phyloP scores from a whole-genome alignment of 2,888 invertebrate genomes.

The Ophraella communa region DNA sequence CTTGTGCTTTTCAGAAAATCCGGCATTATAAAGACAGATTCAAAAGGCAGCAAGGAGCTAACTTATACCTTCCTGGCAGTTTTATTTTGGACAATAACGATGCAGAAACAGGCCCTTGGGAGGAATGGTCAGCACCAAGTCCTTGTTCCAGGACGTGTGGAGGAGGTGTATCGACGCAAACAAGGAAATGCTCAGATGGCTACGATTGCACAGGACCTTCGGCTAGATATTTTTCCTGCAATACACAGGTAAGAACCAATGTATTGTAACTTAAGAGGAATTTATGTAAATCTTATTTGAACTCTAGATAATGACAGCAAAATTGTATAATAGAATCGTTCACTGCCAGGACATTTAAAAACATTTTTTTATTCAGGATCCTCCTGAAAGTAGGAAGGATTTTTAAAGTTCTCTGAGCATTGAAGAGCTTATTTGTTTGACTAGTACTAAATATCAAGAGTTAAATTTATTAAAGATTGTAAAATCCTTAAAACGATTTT shows the following conservation, averaged over 20 bases:
- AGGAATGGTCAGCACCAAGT: slow-evolving; percentile 82
- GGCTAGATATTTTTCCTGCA: slow-evolving; percentile 88
- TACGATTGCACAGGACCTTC: slow-evolving; percentile 76
- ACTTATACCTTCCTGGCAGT: slow-evolving; percentile 74
- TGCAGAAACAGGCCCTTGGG: slow-evolving; percentile 74
- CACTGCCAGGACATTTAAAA: too few species aligned
- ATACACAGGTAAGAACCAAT: slow-evolving; percentile 71
- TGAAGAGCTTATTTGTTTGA: too few species aligned
- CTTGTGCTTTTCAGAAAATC: slow-evolving; percentile 56
- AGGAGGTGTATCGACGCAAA: slow-evolving; percentile 88
- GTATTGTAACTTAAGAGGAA: too few species aligned
- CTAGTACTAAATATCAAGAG: too few species aligned
- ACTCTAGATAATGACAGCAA: too few species aligned
- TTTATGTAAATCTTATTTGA: too few species aligned
- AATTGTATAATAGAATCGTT: too few species aligned
- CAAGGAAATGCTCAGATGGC: slow-evolving; percentile 76
- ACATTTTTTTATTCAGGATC: too few species aligned
- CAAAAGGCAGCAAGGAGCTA: slow-evolving; percentile 79
- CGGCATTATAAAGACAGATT: slow-evolving; percentile 75
- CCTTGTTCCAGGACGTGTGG: slow-evolving; percentile 92
- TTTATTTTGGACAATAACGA: slow-evolving; percentile 75
- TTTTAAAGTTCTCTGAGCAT: too few species aligned
- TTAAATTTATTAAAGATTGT: too few species aligned
- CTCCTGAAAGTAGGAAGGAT: too few species aligned
- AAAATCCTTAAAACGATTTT: neutral